Conservation (phyloP, 2,113 vertebrate species). For the Prochilodus magdalenae region DNA sequence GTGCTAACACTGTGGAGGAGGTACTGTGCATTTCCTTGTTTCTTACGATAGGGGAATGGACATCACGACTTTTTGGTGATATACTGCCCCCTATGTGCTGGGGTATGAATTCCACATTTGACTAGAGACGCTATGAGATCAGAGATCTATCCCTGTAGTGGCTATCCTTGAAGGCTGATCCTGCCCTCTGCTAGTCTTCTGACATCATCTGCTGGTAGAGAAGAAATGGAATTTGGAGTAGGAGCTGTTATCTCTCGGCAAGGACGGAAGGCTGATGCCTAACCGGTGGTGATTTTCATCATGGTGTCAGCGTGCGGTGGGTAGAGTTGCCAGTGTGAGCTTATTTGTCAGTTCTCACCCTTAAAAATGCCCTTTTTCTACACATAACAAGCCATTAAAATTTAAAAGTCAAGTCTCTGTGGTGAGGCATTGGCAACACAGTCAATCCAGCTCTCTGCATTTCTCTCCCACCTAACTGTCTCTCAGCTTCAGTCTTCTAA, state of each 20-base stretch:
- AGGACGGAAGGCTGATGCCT: background rate
- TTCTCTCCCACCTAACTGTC: background rate
- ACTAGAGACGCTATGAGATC: too few relatives aligned
- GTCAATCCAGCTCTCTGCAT: background rate
- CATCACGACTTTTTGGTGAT: too few relatives aligned
- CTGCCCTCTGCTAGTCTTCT: background rate
- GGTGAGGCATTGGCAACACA: background rate
- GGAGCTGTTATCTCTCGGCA: background rate
- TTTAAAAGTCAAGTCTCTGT: background rate
- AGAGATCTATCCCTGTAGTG: background rate
- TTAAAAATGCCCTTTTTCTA: background rate
- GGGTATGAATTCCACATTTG: too few relatives aligned
- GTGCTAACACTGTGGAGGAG: too few relatives aligned
- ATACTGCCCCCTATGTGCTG: too few relatives aligned
- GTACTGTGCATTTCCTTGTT: too few relatives aligned
- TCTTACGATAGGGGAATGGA: too few relatives aligned
- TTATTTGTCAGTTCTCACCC: background rate
- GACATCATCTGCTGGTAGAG: background rate
- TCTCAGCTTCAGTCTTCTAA: background rate
- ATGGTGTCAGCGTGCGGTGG: background rate
- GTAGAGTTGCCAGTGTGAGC: background rate
- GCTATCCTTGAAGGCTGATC: background rate
- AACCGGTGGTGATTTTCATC: background rate
- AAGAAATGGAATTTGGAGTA: background rate
- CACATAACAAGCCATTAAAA: background rate